Evolutionary conservation across 2,113 vertebrate genomes (phyloP).

Genomic region (Ammodramus savannarum): DNA sequence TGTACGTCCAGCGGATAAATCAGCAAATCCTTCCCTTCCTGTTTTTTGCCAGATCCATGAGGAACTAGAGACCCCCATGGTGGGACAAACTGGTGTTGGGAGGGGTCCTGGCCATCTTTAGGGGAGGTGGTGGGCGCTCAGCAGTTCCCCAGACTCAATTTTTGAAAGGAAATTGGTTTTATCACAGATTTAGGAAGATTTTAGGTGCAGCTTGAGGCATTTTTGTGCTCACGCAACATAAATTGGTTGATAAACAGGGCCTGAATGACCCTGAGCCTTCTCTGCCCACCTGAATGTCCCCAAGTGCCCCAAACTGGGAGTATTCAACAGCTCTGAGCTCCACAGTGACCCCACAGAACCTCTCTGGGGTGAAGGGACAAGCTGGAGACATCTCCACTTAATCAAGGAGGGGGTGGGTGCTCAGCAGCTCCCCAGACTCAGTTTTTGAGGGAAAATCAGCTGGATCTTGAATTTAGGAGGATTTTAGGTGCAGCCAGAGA

Average conservation of each 20-base stretch:
- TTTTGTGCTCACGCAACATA: neutral
- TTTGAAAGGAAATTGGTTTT: neutral
- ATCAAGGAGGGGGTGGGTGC: neutral
- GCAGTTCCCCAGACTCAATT: neutral
- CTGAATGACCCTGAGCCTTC: neutral
- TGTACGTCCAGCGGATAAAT: constrained; percentile 72
- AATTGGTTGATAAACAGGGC: neutral
- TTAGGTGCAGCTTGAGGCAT: accelerated
- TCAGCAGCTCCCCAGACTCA: neutral
- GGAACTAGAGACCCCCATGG: neutral
- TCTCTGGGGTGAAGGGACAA: too few relatives aligned
- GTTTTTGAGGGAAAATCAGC: neutral
- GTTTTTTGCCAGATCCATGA: neutral
- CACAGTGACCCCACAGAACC: neutral
- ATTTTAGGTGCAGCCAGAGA: neutral
- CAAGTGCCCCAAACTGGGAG: neutral
- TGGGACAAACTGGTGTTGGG: neutral
- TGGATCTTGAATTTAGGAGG: neutral
- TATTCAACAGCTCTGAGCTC: neutral
- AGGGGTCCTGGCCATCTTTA: neutral
- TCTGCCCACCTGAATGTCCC: neutral
- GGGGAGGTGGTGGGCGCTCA: neutral
- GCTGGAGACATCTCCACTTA: neutral
- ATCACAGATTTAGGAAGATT: neutral
- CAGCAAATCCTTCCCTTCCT: neutral